These are phyloP conservation scores for Heliocidaris tuberculata DNA, from an alignment of 35 echinoderm and acorn worm species.

Conservation along the genomic window DNA sequence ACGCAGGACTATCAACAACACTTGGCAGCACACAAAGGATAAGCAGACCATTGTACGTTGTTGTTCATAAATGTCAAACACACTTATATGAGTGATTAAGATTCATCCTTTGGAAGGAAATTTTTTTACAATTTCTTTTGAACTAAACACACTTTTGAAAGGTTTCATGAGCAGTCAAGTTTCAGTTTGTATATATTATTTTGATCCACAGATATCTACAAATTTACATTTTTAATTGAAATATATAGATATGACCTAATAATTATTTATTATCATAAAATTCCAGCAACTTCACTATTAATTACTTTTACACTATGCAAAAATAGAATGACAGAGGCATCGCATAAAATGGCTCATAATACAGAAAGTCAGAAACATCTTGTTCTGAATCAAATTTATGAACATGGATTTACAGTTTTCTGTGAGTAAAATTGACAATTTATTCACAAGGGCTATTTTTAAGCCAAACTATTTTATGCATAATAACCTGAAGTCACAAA, in stretches of 20 bases:
- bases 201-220: not conserved
- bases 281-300: not conserved
- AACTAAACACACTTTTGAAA: not conserved
- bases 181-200: not conserved
- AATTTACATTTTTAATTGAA: too few species aligned
- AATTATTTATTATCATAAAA: not conserved
- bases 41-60: not conserved
- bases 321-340: too few species aligned
- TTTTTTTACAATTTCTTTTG: not conserved
- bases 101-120: not conserved
- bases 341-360: not conserved
- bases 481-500: too few species aligned
- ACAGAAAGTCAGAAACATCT: not conserved
- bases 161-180: not conserved
- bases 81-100: not conserved
- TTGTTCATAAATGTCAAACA: constrained; percentile 3
- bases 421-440: too few species aligned
- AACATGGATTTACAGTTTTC: not conserved
- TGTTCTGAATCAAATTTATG: not conserved
- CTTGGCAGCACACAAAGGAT: not conserved
- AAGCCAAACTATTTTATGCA: too few species aligned
- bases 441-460: too few species aligned
- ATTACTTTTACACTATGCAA: too few species aligned
- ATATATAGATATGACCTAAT: not conserved
- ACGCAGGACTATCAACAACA: not conserved